Evolutionary conservation across 64 coral and sea anemone genomes (phyloP), one percentile per base, ranked within the genome.

Genomic region (Montipora sp.): DNA sequence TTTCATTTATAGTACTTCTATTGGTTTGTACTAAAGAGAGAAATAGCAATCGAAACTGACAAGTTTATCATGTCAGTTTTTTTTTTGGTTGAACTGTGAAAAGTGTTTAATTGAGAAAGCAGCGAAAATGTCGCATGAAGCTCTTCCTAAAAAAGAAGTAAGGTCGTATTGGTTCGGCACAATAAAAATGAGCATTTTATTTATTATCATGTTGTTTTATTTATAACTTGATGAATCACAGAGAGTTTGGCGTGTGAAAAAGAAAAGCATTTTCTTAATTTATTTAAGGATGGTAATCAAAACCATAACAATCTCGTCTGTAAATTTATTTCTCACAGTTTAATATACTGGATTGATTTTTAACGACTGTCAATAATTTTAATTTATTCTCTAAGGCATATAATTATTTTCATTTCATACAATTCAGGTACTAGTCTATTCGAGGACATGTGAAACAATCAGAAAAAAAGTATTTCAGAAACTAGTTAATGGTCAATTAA

Each of bases 191-290:
- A 84, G 65, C 7, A 19, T 84, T 71, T 71, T 63, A 84, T 84
- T 84, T 48, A 84, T 50, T 78, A 12, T 78, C 49, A 10, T 72
- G 61, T 57, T 36, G 14, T 58, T 19, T 83, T 59, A 18, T 83
- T 83, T 83, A 7, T 48, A 16, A 48, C 16, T 18, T 49, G 6
- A 84, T 49, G 46, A 72, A 48, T 84, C 63, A 66, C 80, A 44
- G 61, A 71, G 82, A 50, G 43, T 47, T 5, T 67, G 48, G 6
- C 48, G 13, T 43, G 55, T 46, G 80, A 65, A 82, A 43, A 82
- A 85, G 44, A 85, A 71, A 71, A 46, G 21, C 66, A 85, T 71
- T 85, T 85, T 27, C 65, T 70, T 85, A 85, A 85, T 85, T 71
- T 10, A 85, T 71, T 85, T 72, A 65, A 71, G 44, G 48, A 51